phyloP scores from a whole-genome alignment of 1,140 invertebrate genomes.

The Venustaconcha ellipsiformis region DNA sequence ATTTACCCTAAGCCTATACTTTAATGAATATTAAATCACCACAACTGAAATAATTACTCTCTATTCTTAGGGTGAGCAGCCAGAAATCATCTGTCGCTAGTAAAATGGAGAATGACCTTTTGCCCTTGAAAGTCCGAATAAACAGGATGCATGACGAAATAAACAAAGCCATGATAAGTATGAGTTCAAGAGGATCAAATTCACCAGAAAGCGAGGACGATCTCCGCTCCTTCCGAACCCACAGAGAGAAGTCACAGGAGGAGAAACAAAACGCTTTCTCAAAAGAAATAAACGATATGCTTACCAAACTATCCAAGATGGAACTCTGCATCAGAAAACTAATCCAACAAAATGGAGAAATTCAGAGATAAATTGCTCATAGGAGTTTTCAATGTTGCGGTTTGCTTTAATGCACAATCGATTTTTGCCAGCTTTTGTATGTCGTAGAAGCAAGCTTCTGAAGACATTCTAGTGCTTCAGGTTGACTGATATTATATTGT shows the following conservation, averaged over 20 bases:
- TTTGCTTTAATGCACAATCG: too few species aligned
- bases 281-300: conserved; percentile 22
- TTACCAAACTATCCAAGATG: conserved; percentile 30
- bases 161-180: conserved; percentile 14
- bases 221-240: background rate
- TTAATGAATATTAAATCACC: too few species aligned
- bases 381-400: too few species aligned
- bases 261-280: conserved; percentile 10
- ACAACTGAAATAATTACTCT: background rate
- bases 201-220: conserved; percentile 20
- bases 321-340: conserved; percentile 19
- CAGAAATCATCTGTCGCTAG: conserved; percentile 16
- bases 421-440: too few species aligned
- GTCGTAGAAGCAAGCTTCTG: too few species aligned
- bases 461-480: too few species aligned
- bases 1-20: too few species aligned
- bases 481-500: too few species aligned
- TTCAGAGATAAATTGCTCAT: too few species aligned
- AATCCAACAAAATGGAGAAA: too few species aligned
- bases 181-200: conserved; percentile 11
- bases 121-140: conserved; percentile 31
- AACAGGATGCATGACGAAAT: conserved; percentile 31
- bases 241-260: conserved; percentile 6
- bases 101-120: conserved; percentile 34
- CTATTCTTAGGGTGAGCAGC: conserved; percentile 20